Evolutionary conservation across 2,797 vertebrate species (phyloP).

Genomic region (Alectoris magna): DNA sequence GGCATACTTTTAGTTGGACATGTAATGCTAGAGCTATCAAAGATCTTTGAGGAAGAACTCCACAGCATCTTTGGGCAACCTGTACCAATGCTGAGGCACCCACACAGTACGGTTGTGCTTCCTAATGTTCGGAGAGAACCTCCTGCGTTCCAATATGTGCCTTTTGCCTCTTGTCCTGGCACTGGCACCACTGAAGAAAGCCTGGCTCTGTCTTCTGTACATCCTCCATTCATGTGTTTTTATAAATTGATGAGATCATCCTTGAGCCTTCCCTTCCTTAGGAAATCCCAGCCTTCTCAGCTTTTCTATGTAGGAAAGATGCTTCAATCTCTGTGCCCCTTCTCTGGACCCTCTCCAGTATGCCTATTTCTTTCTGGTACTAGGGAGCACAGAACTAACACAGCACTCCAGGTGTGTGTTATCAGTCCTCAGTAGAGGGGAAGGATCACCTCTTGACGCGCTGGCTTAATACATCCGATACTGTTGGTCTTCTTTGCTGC

Average conservation of each 20-base stretch:
- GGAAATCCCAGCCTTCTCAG: too few relatives aligned
- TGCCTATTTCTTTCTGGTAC: background rate
- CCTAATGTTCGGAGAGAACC: background rate
- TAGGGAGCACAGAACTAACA: background rate
- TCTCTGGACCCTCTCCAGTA: background rate
- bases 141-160: background rate
- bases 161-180: background rate
- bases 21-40: background rate
- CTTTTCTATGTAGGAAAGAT: too few relatives aligned
- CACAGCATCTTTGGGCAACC: too few relatives aligned
- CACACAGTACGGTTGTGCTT: too few relatives aligned
- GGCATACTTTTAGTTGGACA: background rate
- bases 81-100: too few relatives aligned
- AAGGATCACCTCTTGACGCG: background rate
- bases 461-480: background rate
- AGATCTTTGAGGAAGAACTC: background rate
- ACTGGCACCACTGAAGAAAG: background rate
- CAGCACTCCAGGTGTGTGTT: background rate
- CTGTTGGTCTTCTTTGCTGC: background rate
- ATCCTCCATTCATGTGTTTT: background rate
- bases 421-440: background rate
- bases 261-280: too few relatives aligned
- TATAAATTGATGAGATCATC: background rate
- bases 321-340: too few relatives aligned
- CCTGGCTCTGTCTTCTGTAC: background rate